phyloP scores from a whole-genome alignment of 2,113 vertebrate genomes.

The Etheostoma spectabile region DNA sequence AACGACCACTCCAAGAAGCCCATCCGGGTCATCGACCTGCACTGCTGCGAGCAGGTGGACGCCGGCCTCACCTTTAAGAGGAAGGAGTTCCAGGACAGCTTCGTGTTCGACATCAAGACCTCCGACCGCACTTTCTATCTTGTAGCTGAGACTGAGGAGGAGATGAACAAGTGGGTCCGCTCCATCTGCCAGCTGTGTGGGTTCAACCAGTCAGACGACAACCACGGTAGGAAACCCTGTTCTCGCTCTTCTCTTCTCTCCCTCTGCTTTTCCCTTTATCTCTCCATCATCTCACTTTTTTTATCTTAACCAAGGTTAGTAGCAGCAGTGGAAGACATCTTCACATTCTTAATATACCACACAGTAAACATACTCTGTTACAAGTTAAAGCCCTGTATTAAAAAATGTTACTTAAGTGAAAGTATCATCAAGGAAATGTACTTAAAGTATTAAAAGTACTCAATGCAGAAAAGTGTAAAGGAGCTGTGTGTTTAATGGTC shows the following conservation, averaged over 20 bases:
- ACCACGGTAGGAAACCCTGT: slow-evolving; percentile 84
- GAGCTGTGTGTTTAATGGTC: no score
- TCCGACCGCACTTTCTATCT: slow-evolving; percentile 97
- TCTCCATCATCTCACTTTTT: not conserved
- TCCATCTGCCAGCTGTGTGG: slow-evolving; percentile 99
- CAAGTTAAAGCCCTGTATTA: no score
- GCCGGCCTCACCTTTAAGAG: slow-evolving; percentile 97
- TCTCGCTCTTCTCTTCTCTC: not conserved
- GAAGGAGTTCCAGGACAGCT: slow-evolving; percentile 98
- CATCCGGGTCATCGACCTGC: slow-evolving; percentile 95
- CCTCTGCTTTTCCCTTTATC: not conserved
- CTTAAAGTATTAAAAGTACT: no score
- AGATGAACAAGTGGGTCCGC: slow-evolving; percentile 99
- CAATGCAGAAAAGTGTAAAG: no score
- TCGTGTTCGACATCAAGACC: slow-evolving; percentile 98
- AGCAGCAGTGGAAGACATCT: no score
- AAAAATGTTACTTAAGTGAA: no score
- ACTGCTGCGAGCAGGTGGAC: slow-evolving; percentile 97
- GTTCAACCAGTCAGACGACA: slow-evolving; percentile 97
- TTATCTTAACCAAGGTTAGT: not conserved
- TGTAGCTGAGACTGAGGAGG: slow-evolving; percentile 96
- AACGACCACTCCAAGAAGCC: slow-evolving; percentile 98
- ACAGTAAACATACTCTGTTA: no score
- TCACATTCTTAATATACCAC: no score
- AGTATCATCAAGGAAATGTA: no score